phyloP scores from a whole-genome alignment of 2,888 invertebrate genomes.

The Tenthredo notha region DNA sequence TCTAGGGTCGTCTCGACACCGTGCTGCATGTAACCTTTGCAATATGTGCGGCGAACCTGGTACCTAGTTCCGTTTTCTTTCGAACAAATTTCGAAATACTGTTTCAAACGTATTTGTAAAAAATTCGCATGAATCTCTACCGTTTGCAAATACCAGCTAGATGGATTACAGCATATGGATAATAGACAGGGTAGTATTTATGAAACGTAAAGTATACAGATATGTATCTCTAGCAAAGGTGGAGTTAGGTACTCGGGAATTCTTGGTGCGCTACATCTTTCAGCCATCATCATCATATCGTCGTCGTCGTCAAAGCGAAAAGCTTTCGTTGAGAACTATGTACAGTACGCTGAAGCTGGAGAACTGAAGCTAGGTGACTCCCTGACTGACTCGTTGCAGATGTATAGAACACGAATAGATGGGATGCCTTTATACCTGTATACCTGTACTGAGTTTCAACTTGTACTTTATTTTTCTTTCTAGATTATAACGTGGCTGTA shows the following conservation, averaged over 20 bases:
- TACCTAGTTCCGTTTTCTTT: neutral
- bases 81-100: neutral
- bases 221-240: neutral
- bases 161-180: neutral
- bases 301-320: slow-evolving; percentile 28
- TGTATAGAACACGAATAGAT: neutral
- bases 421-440: neutral
- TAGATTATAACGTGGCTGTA: neutral
- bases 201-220: neutral
- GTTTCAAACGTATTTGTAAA: neutral
- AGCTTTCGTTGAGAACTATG: slow-evolving; percentile 7
- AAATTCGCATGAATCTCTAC: neutral
- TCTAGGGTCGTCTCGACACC: neutral
- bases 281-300: slow-evolving; percentile 14
- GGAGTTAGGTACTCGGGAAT: neutral
- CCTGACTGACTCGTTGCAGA: neutral
- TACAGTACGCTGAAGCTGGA: neutral
- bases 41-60: neutral
- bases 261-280: slow-evolving; percentile 14
- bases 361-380: neutral
- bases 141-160: neutral
- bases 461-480: neutral
- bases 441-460: neutral
- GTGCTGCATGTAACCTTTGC: neutral
- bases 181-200: neutral